phyloP scores from a whole-genome alignment of 2,888 invertebrate genomes.

The Drosophila emarginata region DNA sequence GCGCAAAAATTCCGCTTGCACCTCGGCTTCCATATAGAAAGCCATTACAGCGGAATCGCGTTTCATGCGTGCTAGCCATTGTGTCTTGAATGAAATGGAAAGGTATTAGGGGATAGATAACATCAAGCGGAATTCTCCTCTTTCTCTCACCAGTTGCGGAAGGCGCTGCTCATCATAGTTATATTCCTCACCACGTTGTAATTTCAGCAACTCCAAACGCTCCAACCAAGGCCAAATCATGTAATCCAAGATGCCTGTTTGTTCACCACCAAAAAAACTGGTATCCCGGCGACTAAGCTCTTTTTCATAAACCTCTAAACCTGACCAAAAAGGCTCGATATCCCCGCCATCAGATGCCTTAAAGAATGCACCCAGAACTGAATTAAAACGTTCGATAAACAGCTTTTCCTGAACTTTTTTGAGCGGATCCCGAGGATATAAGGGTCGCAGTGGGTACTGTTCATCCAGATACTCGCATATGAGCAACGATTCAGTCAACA shows the following conservation, averaged over 20 bases:
- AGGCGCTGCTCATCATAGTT: conserved; percentile 60
- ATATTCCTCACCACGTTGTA: conserved; percentile 85
- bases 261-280: conserved; percentile 87
- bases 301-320: conserved; percentile 86
- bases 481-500: conserved; percentile 90
- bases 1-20: conserved; percentile 89
- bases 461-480: conserved; percentile 92
- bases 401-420: conserved; percentile 82
- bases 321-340: conserved; percentile 76
- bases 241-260: conserved; percentile 91
- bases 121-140: background rate
- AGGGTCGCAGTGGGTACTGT: conserved; percentile 86
- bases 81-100: conserved; percentile 82
- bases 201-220: conserved; percentile 84
- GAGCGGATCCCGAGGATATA: conserved; percentile 85
- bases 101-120: background rate
- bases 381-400: conserved; percentile 79
- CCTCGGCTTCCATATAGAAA: conserved; percentile 87
- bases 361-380: conserved; percentile 76
- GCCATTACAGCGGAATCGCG: conserved; percentile 88
- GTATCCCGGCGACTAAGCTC: conserved; percentile 86
- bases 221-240: conserved; percentile 95
- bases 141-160: conserved; percentile 57
- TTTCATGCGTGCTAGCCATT: conserved; percentile 89
- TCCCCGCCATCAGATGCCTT: conserved; percentile 79